phyloP scores from a whole-genome alignment of 2,113 vertebrate genomes.

The Anoura caudifer region DNA sequence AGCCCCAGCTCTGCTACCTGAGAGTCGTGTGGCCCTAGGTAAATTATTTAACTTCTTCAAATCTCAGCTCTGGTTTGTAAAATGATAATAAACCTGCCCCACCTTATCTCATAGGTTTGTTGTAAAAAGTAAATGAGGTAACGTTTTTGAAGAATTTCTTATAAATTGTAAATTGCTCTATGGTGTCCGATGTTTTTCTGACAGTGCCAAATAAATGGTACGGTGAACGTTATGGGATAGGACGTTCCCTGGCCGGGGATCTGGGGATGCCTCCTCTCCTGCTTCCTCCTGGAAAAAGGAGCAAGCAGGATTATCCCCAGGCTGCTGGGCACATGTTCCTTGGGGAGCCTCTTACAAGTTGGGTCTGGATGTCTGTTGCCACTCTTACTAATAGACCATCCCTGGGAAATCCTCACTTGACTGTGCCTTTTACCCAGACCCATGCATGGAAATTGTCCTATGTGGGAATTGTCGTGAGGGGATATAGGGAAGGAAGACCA shows the following conservation, averaged over 20 bases:
- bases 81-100: background rate
- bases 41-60: conserved; percentile 25
- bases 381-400: background rate
- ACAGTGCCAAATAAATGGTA: background rate
- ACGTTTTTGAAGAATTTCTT: conserved; percentile 15
- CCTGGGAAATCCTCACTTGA: background rate
- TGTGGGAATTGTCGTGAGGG: background rate
- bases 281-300: background rate
- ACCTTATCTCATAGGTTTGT: background rate
- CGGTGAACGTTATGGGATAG: background rate
- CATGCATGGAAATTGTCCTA: background rate
- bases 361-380: background rate
- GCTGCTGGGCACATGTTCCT: background rate
- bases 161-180: background rate
- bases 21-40: background rate
- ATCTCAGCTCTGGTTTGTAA: conserved; percentile 21
- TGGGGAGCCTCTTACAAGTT: background rate
- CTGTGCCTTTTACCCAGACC: background rate
- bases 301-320: background rate
- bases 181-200: background rate
- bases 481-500: background rate
- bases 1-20: background rate
- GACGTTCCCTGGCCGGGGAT: background rate
- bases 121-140: conserved; percentile 37
- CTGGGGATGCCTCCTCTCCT: background rate